Base-by-base conservation (phyloP, 2,888 invertebrate genomes). In the Zygothrica quintamaculata region DNA sequence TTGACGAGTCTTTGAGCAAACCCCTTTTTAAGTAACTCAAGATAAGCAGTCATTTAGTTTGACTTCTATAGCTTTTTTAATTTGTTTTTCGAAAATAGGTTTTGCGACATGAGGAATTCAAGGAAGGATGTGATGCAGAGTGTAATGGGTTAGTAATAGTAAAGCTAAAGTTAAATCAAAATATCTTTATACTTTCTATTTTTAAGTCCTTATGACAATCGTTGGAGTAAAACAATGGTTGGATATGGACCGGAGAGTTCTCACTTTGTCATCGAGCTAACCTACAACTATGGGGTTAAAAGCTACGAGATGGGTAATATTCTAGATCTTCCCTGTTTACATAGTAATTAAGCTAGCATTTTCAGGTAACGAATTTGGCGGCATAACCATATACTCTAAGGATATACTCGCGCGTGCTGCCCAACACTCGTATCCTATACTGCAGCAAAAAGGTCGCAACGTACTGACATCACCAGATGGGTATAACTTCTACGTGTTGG, bases 201-300 rank as follows among this genome's bases (percentile, higher is more conserved):
- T 8, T 43, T 26, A 89, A 98, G 98, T n/a, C 98, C 98, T 0
- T 99, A 99, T 88, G 97, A 96, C 84, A 98, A 98, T 84, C 95
- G 97, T 77, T 99, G 99, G 99, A 98, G 98, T 89, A 99, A 99
- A 92, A 99, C 99, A 0, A 99, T 99, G 99, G 94, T 99, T 40
- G 99, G 99, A 1, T 99, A 98, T 91, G 99, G 99, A 0, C 95
- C 96, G 0, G 99, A 99, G 92, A 96, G 97, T 81, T 93, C 94
- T 50, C 96, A 99, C 91, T 99, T 99, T 92, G 99, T 98, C 0
- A 93, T 99, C 15, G 99, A 99, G 90, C 92, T 99, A 39, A 99
- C 99, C 8, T 99, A 99, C 91, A 99, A 99, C 90, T 99, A 99
- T 90, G 97, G 97, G 15, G 94, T 99, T 15, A 95, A 95, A 68